phyloP scores from a whole-genome alignment of 2,113 vertebrate species.

The Myotis brandtii region DNA sequence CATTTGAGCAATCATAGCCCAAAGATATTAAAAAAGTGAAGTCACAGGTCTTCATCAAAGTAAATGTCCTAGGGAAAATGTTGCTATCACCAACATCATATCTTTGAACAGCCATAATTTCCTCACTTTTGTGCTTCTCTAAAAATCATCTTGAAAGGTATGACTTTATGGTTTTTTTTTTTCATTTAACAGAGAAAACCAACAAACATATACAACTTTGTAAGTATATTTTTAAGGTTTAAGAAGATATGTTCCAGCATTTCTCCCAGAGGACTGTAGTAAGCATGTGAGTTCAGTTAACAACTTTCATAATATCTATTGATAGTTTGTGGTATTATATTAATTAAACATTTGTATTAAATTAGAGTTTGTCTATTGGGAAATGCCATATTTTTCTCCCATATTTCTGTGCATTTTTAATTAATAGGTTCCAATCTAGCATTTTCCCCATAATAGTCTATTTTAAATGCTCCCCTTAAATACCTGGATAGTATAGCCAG shows the following conservation, averaged over 20 bases:
- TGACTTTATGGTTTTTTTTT: background rate
- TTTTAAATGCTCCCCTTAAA: background rate
- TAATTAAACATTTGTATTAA: background rate
- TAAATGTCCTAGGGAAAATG: slow-evolving; percentile 34
- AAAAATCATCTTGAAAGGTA: slow-evolving; percentile 39
- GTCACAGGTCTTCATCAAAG: slow-evolving; percentile 37
- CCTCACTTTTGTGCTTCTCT: background rate
- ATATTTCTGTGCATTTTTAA: background rate
- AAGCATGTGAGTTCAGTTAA: background rate
- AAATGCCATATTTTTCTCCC: background rate
- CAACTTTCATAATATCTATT: slow-evolving; percentile 14
- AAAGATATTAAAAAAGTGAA: slow-evolving; percentile 55
- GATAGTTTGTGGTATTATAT: background rate
- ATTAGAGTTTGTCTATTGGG: background rate
- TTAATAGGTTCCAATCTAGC: background rate
- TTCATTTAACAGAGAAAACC: background rate
- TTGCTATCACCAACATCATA: background rate
- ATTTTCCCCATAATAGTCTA: background rate
- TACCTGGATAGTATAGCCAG: background rate
- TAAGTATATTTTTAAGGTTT: background rate
- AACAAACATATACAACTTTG: background rate
- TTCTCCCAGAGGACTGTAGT: background rate
- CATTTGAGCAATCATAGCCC: slow-evolving; percentile 26
- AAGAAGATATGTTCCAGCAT: background rate
- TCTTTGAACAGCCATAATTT: slow-evolving; percentile 21